A percentile compares a stretch with the other conserved stretches of the same genome.
Evolutionary conservation across 2,888 invertebrate species (phyloP).

Genomic region (Metellina segmentata): DNA sequence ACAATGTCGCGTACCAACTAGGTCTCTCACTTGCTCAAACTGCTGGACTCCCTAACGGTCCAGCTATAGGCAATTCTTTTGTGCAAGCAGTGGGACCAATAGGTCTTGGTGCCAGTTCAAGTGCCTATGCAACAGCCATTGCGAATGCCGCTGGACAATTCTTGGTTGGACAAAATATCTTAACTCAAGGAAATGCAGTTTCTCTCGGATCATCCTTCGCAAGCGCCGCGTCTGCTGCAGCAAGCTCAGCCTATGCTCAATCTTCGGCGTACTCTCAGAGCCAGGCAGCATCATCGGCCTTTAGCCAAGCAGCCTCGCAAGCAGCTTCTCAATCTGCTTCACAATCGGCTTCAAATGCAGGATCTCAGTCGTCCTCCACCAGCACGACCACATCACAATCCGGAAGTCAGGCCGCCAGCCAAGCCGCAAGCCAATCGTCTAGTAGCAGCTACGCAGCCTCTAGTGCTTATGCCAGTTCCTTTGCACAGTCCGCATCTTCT

Average conservation of each 20-base stretch:
- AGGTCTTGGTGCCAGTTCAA: slow-evolving; percentile 23
- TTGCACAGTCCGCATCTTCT: slow-evolving; percentile 5
- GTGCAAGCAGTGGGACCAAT: slow-evolving; percentile 4
- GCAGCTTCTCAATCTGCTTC: background rate
- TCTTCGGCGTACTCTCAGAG: background rate
- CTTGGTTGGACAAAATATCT: background rate
- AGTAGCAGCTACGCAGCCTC: background rate
- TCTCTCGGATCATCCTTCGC: slow-evolving; percentile 13
- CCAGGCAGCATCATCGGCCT: background rate
- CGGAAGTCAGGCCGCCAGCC: too few relatives aligned
- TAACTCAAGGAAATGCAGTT: background rate
- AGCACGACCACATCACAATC: too few relatives aligned
- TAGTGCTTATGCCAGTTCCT: background rate
- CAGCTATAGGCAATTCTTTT: slow-evolving; percentile 3
- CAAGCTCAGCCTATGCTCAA: slow-evolving; percentile 6
- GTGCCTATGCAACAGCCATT: slow-evolving; percentile 14
- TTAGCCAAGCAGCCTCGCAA: slow-evolving; percentile 15
- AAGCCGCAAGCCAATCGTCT: too few relatives aligned
- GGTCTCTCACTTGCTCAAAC: background rate
- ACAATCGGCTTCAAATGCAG: background rate
- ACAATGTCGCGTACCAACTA: slow-evolving; percentile 7
- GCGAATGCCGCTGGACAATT: slow-evolving; percentile 1
- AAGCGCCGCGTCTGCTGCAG: background rate
- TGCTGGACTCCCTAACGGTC: slow-evolving; percentile 1
- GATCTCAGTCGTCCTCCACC: background rate